Base-by-base conservation (phyloP, 2,888 invertebrate genomes). In the Apantesis nais region DNA sequence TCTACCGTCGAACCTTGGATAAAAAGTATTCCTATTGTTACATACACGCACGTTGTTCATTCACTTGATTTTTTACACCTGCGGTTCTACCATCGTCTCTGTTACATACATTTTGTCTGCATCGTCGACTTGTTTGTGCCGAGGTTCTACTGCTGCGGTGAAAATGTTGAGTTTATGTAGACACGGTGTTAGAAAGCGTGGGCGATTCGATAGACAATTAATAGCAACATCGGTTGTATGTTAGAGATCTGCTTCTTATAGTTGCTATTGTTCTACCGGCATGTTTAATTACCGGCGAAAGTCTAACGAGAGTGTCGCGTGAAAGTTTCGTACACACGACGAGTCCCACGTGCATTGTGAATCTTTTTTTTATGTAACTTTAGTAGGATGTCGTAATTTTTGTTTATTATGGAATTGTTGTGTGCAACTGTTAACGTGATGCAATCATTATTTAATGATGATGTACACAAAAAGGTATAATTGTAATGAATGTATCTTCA, bases 231-330 rank as follows among this genome's bases (percentile, higher is more conserved):
- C 85, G 89, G 83, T 55, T 81, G 86, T 87, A 86, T 88, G 86
- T 87, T 90, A 87, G 89, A 92, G 92, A 93, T 93, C 87, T 88
- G 88, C 87, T 92, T 92, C 91, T 91, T 90, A 88, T 86, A 86
- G 88, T 86, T 87, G 86, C 93, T 88, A 94, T 94, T 94, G 94
- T 94, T 94, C 91, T 88, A 91, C 88, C 85, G 89, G 87, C 85
- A 86, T 83, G 87, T 91, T 92, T 94, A 94, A 94, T 94, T 94
- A 94, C 89, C 80, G 91, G 94, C 91, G 94, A 94, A 94, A 94
- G 94, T 94, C 89, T 91, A 90, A 91, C 90, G 91, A 92, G 92
- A 90, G 90, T 88, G 88, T 85, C 83, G 83, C 89, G 92, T 87
- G 93, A 93, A 93, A 93, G 92, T 92, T 88, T 84, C 79, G 85